A percentile compares a stretch with the other conserved stretches of the same genome.
Evolutionary conservation across 1,140 invertebrate genomes (phyloP).

Genomic region (Leptinotarsa texana): DNA sequence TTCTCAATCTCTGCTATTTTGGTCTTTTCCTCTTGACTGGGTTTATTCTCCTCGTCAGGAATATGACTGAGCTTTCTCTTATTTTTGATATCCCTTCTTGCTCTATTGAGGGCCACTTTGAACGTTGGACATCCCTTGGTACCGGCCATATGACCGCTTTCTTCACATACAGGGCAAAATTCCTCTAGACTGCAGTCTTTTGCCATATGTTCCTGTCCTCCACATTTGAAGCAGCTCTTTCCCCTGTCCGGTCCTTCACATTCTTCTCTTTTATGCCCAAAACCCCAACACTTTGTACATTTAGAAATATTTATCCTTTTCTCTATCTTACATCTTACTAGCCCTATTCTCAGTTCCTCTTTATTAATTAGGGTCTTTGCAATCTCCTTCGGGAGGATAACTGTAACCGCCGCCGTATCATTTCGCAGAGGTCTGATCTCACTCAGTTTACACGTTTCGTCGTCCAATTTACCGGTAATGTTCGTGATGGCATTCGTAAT

Average conservation of each 20-base stretch:
- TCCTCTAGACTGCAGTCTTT: neutral
- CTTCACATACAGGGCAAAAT: neutral
- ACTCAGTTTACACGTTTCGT: neutral
- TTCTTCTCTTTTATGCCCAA: neutral
- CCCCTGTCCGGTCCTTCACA: neutral
- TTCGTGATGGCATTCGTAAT: neutral
- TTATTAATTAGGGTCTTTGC: neutral
- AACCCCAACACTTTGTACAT: constrained; percentile 15
- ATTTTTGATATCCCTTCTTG: neutral
- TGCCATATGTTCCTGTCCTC: neutral
- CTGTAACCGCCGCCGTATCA: neutral
- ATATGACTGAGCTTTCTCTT: neutral
- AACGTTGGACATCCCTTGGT: neutral
- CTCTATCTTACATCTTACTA: neutral
- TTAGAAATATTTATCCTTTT: neutral
- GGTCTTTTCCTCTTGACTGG: neutral
- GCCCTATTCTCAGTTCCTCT: neutral
- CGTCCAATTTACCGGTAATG: neutral
- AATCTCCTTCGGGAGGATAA: neutral
- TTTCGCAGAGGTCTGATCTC: neutral
- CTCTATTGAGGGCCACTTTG: neutral
- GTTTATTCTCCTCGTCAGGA: neutral
- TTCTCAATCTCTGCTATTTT: neutral
- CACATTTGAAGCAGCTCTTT: neutral
- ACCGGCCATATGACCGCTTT: neutral